phyloP scores from a whole-genome alignment of 2,888 invertebrate species.

The Nephrotoma appendiculata region DNA sequence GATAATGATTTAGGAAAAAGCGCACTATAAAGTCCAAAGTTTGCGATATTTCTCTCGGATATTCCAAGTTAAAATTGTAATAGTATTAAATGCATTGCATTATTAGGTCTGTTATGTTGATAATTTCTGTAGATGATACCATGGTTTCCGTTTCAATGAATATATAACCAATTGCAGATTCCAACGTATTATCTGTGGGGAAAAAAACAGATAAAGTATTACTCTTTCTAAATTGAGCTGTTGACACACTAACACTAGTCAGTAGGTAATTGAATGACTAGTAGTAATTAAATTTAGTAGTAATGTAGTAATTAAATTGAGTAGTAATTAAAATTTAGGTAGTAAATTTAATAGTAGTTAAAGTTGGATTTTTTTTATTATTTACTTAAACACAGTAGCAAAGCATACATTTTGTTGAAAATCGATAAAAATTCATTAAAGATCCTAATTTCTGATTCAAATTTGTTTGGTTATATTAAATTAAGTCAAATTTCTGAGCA shows the following conservation, averaged over 20 bases:
- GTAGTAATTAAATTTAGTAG: too few species aligned
- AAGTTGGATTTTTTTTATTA: too few species aligned
- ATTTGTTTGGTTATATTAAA: too few species aligned
- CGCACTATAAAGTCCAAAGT: not conserved
- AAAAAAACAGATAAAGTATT: not conserved
- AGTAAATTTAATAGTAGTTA: too few species aligned
- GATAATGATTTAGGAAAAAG: not conserved
- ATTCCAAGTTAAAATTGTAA: not conserved
- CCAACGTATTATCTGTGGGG: not conserved
- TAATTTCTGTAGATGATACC: not conserved
- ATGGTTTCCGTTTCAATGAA: not conserved
- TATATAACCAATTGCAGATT: not conserved
- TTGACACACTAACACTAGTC: not conserved
- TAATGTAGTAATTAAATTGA: too few species aligned
- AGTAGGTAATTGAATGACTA: too few species aligned
- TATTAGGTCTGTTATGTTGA: not conserved
- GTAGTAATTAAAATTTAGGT: too few species aligned
- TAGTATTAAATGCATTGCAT: not conserved
- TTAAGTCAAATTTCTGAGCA: too few species aligned
- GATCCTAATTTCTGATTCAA: too few species aligned
- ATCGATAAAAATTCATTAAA: too few species aligned
- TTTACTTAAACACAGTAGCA: too few species aligned
- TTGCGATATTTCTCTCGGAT: not conserved
- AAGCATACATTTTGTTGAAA: too few species aligned
- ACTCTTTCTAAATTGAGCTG: not conserved